phyloP scores from a whole-genome alignment of 1,140 invertebrate genomes.

The Drosophila pachea region DNA sequence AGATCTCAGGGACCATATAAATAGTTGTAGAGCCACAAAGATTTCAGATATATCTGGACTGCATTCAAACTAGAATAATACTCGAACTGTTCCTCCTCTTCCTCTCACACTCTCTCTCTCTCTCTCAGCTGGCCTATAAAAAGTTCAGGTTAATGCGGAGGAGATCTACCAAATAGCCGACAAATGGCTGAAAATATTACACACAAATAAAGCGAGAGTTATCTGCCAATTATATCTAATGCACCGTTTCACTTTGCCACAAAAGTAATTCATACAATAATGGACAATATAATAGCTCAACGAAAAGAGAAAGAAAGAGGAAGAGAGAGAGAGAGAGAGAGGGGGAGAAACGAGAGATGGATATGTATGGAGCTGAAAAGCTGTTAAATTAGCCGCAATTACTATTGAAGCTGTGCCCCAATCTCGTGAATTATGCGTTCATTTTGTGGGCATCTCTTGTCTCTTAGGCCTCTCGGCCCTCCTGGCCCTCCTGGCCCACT shows the following conservation, averaged over 20 bases:
- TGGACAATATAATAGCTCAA: neutral
- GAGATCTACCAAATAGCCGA: neutral
- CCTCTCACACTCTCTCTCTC: no score
- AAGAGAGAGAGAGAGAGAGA: neutral
- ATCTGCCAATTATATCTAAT: constrained; percentile 24
- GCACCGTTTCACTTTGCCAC: constrained; percentile 23
- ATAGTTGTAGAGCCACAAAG: neutral
- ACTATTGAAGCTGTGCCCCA: constrained; percentile 51
- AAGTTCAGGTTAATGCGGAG: neutral
- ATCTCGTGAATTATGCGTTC: constrained; percentile 43
- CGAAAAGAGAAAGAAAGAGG: neutral
- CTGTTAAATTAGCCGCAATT: constrained; percentile 52
- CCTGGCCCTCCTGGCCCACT: no score
- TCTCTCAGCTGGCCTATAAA: no score
- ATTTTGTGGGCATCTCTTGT: constrained; percentile 7
- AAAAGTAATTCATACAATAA: neutral
- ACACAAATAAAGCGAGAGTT: neutral
- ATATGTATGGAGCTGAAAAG: constrained; percentile 5
- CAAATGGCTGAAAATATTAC: neutral
- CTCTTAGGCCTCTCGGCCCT: no score
- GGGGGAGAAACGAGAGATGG: neutral
- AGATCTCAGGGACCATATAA: neutral
- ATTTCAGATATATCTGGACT: neutral
- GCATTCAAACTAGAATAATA: no score
- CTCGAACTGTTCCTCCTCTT: no score